Evolutionary conservation across 2,888 invertebrate genomes (phyloP).

Genomic region (Pristionchus entomophagus): DNA sequence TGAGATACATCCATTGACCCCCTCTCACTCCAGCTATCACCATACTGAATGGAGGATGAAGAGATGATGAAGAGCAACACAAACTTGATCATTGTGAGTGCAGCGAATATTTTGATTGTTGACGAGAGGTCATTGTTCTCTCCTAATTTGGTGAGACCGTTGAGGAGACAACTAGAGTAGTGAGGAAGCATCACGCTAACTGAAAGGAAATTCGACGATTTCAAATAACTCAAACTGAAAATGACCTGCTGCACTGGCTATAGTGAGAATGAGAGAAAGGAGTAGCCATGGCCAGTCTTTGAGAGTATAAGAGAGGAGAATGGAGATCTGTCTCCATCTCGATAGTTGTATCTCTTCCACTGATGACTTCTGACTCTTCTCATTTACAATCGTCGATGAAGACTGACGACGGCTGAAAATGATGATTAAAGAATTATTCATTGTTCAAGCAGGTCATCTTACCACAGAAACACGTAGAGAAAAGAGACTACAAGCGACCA

Average conservation of each 20-base stretch:
- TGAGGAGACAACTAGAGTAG: not conserved
- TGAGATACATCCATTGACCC: slow-evolving; percentile 70
- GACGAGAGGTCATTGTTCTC: not conserved
- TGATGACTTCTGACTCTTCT: not conserved
- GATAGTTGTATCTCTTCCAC: not conserved
- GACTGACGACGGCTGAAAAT: not conserved
- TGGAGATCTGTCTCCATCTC: not conserved
- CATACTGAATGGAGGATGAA: slow-evolving; percentile 67
- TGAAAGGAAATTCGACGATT: not conserved
- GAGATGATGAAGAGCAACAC: too few relatives aligned
- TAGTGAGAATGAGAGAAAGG: not conserved
- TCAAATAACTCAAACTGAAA: not conserved
- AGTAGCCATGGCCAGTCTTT: not conserved
- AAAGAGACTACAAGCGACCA: not conserved
- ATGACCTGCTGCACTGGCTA: not conserved
- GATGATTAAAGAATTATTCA: not conserved
- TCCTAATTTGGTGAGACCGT: not conserved
- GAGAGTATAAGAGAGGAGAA: not conserved
- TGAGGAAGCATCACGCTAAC: not conserved
- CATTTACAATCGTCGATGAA: not conserved
- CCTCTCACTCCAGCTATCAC: slow-evolving; percentile 73
- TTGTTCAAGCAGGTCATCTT: too few relatives aligned
- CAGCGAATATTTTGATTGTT: not conserved
- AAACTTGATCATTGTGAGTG: not conserved
- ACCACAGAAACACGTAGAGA: not conserved